phyloP scores from a whole-genome alignment of 2,888 invertebrate genomes.

The Barypeithes pellucidus region DNA sequence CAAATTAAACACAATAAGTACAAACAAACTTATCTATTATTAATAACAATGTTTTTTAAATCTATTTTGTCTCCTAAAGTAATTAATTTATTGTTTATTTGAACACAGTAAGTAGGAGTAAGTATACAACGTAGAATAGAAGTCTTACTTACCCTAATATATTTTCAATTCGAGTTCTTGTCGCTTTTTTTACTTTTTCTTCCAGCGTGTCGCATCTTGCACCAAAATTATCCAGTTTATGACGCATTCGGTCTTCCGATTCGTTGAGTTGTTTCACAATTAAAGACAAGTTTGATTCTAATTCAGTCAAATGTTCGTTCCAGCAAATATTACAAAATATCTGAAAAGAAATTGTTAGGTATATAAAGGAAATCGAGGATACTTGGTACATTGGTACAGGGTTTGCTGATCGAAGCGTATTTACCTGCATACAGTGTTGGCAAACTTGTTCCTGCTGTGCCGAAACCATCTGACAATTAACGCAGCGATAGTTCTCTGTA shows the following conservation, averaged over 20 bases:
- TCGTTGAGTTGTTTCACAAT: slow-evolving; percentile 75
- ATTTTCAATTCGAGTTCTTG: slow-evolving; percentile 73
- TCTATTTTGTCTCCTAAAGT: too few species aligned
- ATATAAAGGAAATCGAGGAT: too few species aligned
- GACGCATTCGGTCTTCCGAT: slow-evolving; percentile 72
- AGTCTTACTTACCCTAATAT: slow-evolving; percentile 65
- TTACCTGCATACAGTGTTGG: slow-evolving; percentile 77
- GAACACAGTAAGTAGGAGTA: too few species aligned
- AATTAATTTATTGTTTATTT: too few species aligned
- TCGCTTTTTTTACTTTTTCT: slow-evolving; percentile 73
- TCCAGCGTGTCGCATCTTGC: slow-evolving; percentile 74
- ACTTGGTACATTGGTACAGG: not conserved
- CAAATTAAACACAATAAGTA: too few species aligned
- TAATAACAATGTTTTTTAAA: too few species aligned
- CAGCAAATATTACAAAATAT: slow-evolving; percentile 77
- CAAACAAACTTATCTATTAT: too few species aligned
- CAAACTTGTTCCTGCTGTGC: slow-evolving; percentile 68
- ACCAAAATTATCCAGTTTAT: slow-evolving; percentile 75
- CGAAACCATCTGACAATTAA: slow-evolving; percentile 67
- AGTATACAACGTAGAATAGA: too few species aligned
- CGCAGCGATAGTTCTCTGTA: slow-evolving; percentile 62
- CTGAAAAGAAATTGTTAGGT: slow-evolving; percentile 65
- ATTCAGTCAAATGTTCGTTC: slow-evolving; percentile 75
- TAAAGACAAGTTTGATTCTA: slow-evolving; percentile 74
- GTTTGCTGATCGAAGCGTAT: not conserved